These are phyloP conservation scores for Pelodiscus sinensis DNA, from an alignment of 2,113 vertebrate species.

Conservation along the genomic window DNA sequence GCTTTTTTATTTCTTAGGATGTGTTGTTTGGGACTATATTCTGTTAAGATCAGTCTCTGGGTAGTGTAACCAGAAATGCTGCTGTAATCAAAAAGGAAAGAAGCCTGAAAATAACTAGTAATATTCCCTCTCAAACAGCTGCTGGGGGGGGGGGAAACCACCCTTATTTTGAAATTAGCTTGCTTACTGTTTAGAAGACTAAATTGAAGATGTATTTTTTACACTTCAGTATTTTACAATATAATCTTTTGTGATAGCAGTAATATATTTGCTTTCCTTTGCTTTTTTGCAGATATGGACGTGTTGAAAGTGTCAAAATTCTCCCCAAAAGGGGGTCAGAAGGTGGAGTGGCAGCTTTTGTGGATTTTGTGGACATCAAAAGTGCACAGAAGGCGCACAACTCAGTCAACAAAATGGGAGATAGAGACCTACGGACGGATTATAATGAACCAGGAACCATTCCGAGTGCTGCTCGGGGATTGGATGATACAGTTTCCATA, in stretches of 20 bases:
- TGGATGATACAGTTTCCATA: constrained; percentile 98
- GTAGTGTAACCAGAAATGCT: background rate
- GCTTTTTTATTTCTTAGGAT: background rate
- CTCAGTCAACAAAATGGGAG: constrained; percentile 99
- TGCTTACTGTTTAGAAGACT: background rate
- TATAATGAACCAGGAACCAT: constrained; percentile 99
- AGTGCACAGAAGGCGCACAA: constrained; percentile 99
- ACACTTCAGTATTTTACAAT: background rate
- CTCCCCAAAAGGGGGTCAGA: constrained; percentile 98
- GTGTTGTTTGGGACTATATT: background rate
- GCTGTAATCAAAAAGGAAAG: background rate
- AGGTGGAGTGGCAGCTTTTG: constrained; percentile 98
- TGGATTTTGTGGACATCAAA: constrained; percentile 99
- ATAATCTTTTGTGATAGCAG: background rate
- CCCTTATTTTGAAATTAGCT: background rate
- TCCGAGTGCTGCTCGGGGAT: constrained; percentile 95
- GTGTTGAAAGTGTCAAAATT: constrained; percentile 98
- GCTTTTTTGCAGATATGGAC: constrained; percentile 91
- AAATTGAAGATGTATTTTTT: background rate
- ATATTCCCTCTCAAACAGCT: fast-evolving
- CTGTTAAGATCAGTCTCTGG: background rate
- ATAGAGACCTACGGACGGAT: constrained; percentile 99
- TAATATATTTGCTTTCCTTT: constrained; percentile 62
- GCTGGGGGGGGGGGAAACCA: no score
- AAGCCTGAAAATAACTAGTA: background rate